Conservation (phyloP, 2,113 vertebrate species). For the Malurus melanocephalus region DNA sequence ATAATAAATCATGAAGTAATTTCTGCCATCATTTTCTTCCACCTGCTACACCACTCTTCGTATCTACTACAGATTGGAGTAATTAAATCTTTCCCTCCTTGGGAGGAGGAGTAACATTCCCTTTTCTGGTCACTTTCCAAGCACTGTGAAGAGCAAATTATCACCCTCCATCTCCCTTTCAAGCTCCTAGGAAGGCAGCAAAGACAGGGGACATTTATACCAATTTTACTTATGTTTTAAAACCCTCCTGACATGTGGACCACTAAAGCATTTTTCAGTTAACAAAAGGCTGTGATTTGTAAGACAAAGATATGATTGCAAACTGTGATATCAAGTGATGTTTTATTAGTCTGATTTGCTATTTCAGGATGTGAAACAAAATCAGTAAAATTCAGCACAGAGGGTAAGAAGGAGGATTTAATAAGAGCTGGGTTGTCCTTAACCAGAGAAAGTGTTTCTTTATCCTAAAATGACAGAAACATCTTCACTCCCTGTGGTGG, state of each 20-base stretch:
- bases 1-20: not conserved
- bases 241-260: not conserved
- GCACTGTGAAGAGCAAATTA: not conserved
- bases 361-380: not conserved
- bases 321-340: not conserved
- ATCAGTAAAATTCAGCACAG: not conserved
- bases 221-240: not conserved
- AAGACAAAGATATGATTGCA: not conserved
- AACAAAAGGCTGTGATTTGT: not conserved
- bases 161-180: not conserved
- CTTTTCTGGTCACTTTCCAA: not conserved
- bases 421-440: not conserved
- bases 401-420: not conserved
- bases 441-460: not conserved
- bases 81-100: not conserved
- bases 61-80: not conserved
- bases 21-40: not conserved
- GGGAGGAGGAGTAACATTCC: not conserved
- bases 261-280: not conserved
- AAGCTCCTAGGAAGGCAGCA: not conserved
- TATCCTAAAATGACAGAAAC: not conserved
- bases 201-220: not conserved
- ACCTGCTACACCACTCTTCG: not conserved
- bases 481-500: not conserved
- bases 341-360: not conserved